These are phyloP conservation scores for Nettapus auritus DNA, from an alignment of 2,113 vertebrate genomes.

Conservation along the genomic window DNA sequence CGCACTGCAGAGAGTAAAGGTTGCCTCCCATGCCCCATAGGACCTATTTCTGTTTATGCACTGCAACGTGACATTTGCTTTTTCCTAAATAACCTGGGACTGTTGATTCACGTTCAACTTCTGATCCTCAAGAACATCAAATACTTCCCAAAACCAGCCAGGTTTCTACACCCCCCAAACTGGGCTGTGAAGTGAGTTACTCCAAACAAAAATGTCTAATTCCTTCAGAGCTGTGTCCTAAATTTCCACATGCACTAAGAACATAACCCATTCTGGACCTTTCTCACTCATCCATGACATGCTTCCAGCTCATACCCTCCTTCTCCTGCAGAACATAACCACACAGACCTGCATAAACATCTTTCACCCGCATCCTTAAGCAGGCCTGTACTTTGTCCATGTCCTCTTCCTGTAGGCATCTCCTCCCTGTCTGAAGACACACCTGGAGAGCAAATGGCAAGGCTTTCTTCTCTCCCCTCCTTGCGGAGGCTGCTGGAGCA, in stretches of 20 bases:
- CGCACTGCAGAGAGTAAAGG: background rate
- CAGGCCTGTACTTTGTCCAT: background rate
- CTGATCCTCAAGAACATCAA: background rate
- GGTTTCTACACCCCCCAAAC: background rate
- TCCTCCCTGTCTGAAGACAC: background rate
- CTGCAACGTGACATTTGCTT: background rate
- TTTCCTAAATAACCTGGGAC: background rate
- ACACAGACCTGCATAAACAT: background rate
- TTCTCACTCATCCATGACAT: background rate
- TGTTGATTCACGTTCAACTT: background rate
- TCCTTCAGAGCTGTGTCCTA: background rate
- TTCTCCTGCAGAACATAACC: background rate
- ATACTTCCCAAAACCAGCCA: background rate
- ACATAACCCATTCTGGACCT: background rate
- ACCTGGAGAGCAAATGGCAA: fast-evolving
- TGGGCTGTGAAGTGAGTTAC: background rate
- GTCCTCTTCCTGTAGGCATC: background rate
- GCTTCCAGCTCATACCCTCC: background rate
- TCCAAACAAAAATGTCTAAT: background rate
- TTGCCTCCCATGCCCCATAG: background rate
- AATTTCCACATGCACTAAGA: background rate
- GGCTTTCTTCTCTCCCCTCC: background rate
- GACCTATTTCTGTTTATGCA: background rate
- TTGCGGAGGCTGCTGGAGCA: background rate
- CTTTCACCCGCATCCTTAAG: background rate